A percentile compares a stretch with the other conserved stretches of the same genome.
phyloP scores from a whole-genome alignment of 2,797 vertebrate species.

The Nannoperca obscura region DNA sequence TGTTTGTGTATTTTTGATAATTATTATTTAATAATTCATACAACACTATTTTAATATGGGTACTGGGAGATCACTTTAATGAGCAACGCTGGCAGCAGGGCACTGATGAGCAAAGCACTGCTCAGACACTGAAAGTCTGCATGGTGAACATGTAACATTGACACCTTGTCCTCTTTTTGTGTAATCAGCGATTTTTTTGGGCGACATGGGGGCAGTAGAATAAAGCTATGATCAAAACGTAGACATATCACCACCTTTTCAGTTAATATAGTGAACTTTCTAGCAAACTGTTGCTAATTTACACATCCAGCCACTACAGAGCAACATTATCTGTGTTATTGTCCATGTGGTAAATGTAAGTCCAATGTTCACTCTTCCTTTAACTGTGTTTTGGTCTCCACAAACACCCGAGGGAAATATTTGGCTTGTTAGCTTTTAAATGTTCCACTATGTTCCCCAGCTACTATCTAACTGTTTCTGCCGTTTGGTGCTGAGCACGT shows the following conservation, averaged over 20 bases:
- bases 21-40: not conserved
- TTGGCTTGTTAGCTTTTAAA: no score
- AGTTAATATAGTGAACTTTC: not conserved
- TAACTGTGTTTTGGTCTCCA: not conserved
- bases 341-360: no score
- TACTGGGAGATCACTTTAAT: not conserved
- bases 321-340: no score
- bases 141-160: no score
- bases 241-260: not conserved
- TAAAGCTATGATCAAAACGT: no score
- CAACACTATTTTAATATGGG: not conserved
- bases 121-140: no score
- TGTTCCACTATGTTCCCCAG: no score
- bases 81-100: not conserved
- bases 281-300: not conserved
- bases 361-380: not conserved
- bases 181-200: no score
- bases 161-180: no score
- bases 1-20: not conserved
- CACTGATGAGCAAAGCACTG: not conserved
- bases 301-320: not conserved
- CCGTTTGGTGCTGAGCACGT: no score
- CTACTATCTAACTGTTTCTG: no score
- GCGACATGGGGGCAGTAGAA: no score
- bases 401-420: not conserved